Conservation (phyloP, 2,113 vertebrate species). For the Seriola aureovittata region DNA sequence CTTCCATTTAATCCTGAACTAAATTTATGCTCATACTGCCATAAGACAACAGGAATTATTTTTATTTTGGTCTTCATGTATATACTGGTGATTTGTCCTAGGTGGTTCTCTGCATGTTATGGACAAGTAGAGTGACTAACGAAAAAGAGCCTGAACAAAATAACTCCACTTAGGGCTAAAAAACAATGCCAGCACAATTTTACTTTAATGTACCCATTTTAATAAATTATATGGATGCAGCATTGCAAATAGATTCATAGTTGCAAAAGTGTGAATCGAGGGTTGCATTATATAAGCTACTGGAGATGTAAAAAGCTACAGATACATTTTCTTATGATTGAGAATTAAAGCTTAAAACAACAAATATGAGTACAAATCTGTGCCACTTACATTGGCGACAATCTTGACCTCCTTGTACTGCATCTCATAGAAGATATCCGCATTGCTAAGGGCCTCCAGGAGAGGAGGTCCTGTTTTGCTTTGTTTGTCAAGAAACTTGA, state of each 20-base stretch:
- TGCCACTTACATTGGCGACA: slow-evolving; percentile 92
- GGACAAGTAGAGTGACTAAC: too few relatives aligned
- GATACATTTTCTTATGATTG: not conserved
- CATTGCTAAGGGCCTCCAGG: slow-evolving; percentile 91
- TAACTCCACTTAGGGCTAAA: too few relatives aligned
- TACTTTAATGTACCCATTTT: too few relatives aligned
- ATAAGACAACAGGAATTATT: too few relatives aligned
- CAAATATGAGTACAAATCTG: not conserved
- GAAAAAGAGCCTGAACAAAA: too few relatives aligned
- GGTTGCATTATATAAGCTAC: not conserved
- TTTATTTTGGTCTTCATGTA: too few relatives aligned
- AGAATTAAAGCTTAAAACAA: not conserved
- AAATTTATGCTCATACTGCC: too few relatives aligned
- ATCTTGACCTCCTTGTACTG: slow-evolving; percentile 99
- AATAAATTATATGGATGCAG: not conserved
- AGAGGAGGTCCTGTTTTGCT: slow-evolving; percentile 87
- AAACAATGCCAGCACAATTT: too few relatives aligned
- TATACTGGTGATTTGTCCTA: too few relatives aligned
- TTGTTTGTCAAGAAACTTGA: slow-evolving; percentile 91
- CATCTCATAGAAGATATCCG: slow-evolving; percentile 96
- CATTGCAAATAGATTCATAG: not conserved
- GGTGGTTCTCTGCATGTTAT: too few relatives aligned
- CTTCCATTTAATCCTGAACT: too few relatives aligned
- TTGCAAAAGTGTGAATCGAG: too few relatives aligned
- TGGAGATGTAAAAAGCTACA: not conserved